Conservation (phyloP, 2,797 vertebrate species). For the Poeciliopsis paucimaculata region DNA sequence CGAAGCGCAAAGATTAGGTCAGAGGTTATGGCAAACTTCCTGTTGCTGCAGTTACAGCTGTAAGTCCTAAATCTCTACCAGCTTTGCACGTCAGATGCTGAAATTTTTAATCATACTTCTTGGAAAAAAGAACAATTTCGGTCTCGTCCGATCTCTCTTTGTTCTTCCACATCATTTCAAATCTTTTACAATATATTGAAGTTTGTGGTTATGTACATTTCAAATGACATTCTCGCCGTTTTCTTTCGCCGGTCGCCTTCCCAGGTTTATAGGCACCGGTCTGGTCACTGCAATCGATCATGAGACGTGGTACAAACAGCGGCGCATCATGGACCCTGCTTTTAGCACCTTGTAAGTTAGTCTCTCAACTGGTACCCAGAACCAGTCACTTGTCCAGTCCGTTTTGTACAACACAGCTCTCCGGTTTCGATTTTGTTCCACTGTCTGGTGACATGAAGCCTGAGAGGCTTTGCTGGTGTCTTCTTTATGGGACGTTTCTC, state of each 20-base stretch:
- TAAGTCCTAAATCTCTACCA: not conserved
- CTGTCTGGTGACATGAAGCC: not conserved
- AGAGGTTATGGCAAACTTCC: not conserved
- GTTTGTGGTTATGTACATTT: not conserved
- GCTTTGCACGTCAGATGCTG: not conserved
- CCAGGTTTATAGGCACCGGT: slow-evolving; percentile 88
- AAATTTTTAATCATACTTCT: not conserved
- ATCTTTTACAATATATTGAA: too few relatives aligned
- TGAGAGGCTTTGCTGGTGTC: not conserved
- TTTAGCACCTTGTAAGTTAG: slow-evolving; percentile 80
- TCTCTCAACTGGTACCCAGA: not conserved
- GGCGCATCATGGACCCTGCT: slow-evolving; percentile 89
- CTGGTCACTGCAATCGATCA: slow-evolving; percentile 83
- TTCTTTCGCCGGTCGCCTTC: not conserved
- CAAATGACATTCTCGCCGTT: not conserved
- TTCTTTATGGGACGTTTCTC: not conserved
- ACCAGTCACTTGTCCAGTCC: not conserved
- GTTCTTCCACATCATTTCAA: not conserved
- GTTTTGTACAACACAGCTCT: not conserved
- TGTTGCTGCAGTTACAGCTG: not conserved
- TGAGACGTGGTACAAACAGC: slow-evolving; percentile 88
- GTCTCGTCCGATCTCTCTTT: not conserved
- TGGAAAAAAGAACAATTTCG: not conserved
- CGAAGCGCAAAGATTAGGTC: not conserved
- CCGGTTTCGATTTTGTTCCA: not conserved